A percentile compares a stretch with the other conserved stretches of the same genome.
Evolutionary conservation across 2,113 vertebrate species (phyloP).

Genomic region (Microcebus lehilahytsara): DNA sequence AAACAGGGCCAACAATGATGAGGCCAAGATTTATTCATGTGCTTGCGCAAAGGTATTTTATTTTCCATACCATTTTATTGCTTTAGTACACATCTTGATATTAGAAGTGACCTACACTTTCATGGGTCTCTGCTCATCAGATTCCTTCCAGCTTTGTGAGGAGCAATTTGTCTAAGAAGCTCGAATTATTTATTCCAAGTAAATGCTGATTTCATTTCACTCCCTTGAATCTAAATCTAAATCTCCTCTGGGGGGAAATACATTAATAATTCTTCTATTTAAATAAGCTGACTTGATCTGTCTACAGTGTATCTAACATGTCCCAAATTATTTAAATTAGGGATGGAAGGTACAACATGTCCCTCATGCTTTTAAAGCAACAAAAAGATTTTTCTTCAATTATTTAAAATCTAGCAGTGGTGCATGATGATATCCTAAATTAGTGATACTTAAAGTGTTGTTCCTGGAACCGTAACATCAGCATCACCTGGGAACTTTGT

Average conservation of each 20-base stretch:
- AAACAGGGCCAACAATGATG: neutral
- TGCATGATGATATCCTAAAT: neutral
- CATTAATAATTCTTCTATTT: slow-evolving; percentile 12
- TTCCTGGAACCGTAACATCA: neutral
- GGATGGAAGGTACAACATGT: neutral
- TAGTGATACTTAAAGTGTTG: neutral
- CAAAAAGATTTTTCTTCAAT: neutral
- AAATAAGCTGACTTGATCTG: slow-evolving; percentile 22
- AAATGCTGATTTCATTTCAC: slow-evolving; percentile 24
- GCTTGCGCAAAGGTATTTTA: neutral
- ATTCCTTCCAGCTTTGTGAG: neutral
- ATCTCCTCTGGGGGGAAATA: neutral
- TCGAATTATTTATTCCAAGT: neutral
- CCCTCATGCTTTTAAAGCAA: neutral
- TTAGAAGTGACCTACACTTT: neutral
- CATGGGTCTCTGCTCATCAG: neutral
- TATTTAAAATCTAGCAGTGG: slow-evolving; percentile 9
- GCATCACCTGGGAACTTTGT: neutral
- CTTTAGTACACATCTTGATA: neutral
- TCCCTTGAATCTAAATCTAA: slow-evolving; percentile 4
- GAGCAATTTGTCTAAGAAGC: neutral
- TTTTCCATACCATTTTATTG: neutral
- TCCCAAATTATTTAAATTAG: slow-evolving; percentile 35
- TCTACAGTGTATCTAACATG: neutral
- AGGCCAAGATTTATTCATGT: neutral